Percentiles rank a stretch among this genome's conserved stretches.
These are phyloP conservation scores for Ridgeia piscesae DNA, from an alignment of 1,140 invertebrate species.

Conservation along the genomic window DNA sequence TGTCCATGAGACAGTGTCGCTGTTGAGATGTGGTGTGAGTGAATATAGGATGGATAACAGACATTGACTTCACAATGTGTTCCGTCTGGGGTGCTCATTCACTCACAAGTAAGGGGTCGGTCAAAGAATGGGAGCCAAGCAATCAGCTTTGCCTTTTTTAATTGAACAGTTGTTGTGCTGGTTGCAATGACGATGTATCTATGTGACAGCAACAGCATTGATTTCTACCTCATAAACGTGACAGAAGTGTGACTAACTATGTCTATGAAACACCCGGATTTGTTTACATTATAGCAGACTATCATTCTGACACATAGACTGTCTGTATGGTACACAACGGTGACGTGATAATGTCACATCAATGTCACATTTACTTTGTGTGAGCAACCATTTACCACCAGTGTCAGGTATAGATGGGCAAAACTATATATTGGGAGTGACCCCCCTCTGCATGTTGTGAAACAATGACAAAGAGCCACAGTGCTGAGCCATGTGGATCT, in stretches of 20 bases:
- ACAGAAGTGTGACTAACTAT: neutral
- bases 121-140: neutral
- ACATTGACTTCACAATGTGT: neutral
- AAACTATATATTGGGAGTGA: neutral
- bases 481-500: neutral
- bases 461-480: neutral
- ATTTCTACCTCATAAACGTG: neutral
- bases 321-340: neutral
- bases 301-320: neutral
- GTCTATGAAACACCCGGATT: neutral
- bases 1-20: neutral
- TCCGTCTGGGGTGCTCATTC: too few species aligned
- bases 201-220: neutral
- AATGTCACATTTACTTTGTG: neutral
- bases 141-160: neutral
- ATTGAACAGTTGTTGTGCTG: neutral
- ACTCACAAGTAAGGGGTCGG: too few species aligned
- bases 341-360: neutral
- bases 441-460: neutral
- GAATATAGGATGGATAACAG: neutral
- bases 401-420: neutral
- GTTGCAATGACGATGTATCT: neutral
- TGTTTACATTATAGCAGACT: neutral
- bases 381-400: neutral
- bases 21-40: neutral